phyloP scores from a whole-genome alignment of 2,888 invertebrate species.

The Noctua pronuba region DNA sequence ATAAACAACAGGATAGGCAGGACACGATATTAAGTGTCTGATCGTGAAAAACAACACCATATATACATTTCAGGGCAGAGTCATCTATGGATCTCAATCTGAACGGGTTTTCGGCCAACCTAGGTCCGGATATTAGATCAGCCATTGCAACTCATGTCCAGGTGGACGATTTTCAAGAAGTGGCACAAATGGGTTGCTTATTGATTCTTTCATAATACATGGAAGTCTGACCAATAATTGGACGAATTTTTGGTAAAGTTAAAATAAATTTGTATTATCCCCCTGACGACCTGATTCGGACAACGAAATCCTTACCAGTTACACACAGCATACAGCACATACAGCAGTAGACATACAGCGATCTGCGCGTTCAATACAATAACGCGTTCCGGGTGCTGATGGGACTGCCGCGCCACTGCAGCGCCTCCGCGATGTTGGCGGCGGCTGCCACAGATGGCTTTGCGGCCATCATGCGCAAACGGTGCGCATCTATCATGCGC shows the following conservation, averaged over 20 bases:
- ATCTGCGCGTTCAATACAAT: too few species aligned
- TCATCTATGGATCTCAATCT: neutral
- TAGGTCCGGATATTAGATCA: neutral
- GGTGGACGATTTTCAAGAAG: neutral
- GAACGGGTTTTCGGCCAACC: neutral
- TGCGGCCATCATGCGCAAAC: too few species aligned
- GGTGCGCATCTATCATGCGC: too few species aligned
- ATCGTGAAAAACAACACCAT: neutral
- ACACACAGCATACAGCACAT: too few species aligned
- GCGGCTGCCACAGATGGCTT: too few species aligned
- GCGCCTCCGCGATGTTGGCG: too few species aligned
- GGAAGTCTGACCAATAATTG: neutral
- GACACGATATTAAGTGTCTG: too few species aligned
- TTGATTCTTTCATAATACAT: neutral
- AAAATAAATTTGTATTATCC: neutral
- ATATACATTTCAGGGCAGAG: neutral
- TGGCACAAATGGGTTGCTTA: neutral
- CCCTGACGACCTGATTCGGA: neutral
- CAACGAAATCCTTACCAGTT: too few species aligned
- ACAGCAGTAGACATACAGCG: too few species aligned
- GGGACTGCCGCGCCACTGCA: too few species aligned
- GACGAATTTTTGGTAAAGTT: neutral
- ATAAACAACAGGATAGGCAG: neutral
- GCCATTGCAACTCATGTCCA: neutral
- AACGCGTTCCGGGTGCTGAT: too few species aligned